Evolutionary conservation across 2,113 vertebrate genomes (phyloP).

Genomic region (Misgurnus mizolepis): DNA sequence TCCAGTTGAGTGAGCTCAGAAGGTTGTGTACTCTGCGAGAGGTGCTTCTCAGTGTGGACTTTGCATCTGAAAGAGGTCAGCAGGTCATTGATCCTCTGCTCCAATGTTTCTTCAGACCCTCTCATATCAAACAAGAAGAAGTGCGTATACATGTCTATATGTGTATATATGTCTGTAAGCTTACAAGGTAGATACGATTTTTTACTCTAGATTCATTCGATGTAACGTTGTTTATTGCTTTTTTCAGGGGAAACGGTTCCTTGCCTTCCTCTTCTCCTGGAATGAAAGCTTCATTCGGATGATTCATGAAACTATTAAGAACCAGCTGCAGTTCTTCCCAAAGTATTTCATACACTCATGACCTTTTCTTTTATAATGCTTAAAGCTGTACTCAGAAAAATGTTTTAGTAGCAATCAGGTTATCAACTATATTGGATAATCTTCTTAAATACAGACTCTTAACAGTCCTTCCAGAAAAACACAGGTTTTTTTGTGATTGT

Average conservation of each 20-base stretch:
- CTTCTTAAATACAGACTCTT: background rate
- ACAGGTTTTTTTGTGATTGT: too few relatives aligned
- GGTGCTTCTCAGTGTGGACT: slow-evolving; percentile 81
- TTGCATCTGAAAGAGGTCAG: slow-evolving; percentile 79
- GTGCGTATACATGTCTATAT: slow-evolving; percentile 60
- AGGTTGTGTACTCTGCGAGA: slow-evolving; percentile 82
- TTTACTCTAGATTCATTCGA: background rate
- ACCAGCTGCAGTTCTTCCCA: slow-evolving; percentile 84
- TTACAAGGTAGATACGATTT: background rate
- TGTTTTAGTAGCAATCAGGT: background rate
- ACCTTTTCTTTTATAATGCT: slow-evolving; percentile 4
- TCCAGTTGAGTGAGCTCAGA: slow-evolving; percentile 79
- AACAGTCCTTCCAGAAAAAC: too few relatives aligned
- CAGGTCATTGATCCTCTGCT: slow-evolving; percentile 83
- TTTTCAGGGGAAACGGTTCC: slow-evolving; percentile 88
- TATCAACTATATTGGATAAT: background rate
- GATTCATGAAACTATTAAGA: slow-evolving; percentile 94
- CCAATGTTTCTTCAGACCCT: slow-evolving; percentile 80
- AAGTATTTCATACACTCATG: slow-evolving; percentile 75
- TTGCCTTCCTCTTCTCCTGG: slow-evolving; percentile 93
- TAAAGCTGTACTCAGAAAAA: background rate
- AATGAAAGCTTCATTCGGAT: slow-evolving; percentile 85
- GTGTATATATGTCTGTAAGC: background rate
- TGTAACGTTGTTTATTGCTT: slow-evolving; percentile 20
- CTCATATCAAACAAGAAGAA: slow-evolving; percentile 84